Evolutionary conservation across 2,888 invertebrate genomes (phyloP).

Genomic region (Heliconius ethilla): DNA sequence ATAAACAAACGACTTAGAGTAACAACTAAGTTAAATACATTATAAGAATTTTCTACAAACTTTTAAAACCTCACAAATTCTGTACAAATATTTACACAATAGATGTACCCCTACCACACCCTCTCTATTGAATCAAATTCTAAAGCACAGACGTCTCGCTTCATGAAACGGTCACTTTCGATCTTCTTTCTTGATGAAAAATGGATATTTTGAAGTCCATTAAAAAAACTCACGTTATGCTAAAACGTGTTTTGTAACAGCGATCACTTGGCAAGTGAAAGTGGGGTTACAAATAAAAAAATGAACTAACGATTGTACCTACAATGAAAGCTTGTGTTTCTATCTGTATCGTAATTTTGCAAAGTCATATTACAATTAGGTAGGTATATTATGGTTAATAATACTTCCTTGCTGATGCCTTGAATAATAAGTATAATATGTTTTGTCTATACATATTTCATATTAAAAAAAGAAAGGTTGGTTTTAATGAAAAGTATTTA

Average conservation of each 20-base stretch:
- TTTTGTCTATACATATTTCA: no score
- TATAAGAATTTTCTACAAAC: not conserved
- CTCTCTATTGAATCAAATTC: constrained; percentile 7
- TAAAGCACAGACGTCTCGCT: constrained; percentile 3
- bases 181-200: constrained; percentile 51
- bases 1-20: not conserved
- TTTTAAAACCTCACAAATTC: not conserved
- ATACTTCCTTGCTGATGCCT: not conserved
- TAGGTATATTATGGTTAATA: not conserved
- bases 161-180: constrained; percentile 39
- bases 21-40: not conserved
- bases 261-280: constrained; percentile 71
- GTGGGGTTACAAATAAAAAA: constrained; percentile 64
- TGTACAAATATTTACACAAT: constrained; percentile 5
- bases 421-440: not conserved
- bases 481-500: no score
- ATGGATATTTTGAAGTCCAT: constrained; percentile 46
- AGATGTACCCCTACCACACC: not conserved
- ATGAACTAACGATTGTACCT: constrained; percentile 51
- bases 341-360: constrained; percentile 38
- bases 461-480: no score
- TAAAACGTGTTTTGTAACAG: constrained; percentile 47
- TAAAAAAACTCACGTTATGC: constrained; percentile 39
- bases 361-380: constrained; percentile 16
- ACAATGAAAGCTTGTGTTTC: constrained; percentile 59